Evolutionary conservation across 2,797 vertebrate genomes (phyloP), one percentile per base, ranked within the genome.

Genomic region (Tapera naevia): DNA sequence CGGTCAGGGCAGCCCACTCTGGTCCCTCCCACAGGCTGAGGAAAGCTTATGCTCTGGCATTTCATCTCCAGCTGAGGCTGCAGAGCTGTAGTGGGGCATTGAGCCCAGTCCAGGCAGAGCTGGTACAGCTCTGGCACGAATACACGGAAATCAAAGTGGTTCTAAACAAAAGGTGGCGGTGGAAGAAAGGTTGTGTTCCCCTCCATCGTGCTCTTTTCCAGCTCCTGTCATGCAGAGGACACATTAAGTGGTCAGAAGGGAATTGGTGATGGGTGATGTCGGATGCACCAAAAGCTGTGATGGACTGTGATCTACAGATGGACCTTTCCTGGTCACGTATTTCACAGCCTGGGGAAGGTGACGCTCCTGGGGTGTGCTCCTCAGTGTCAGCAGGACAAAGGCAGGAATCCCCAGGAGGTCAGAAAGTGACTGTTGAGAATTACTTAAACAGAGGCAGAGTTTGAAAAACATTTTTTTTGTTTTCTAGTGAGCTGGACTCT

Each of bases 71-170:
- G 53, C n/a, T 50, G 75, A 65, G 23, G 48, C 8, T 62, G 50
- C 3, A 2, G 69, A 65, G 53, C 41, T 79, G 79, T 16, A 62
- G 32, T 11, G 14, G 0, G 0, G 4, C 0, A 2, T 69, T 60
- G 60, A 37, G 17, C 35, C 17, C 18, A 23, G 66, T 37, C 7
- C 16, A 65, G 57, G 8, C 12, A 41, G 70, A 48, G 50, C 32
- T 11, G 6, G 7, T 2, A 0, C 45, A 78, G 57, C 48, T 56
- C 45, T 53, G 24, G 22, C 2, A 2, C 14, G 24, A 60, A 6
- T 41, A 8, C 11, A 35, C 17, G 46, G 27, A 11, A 13, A 7
- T 8, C 11, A 67, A 41, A 80, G 39, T 39, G 74, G 9, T 25
- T 41, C 35, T 33, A 48, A 48, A 51, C 35, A 30, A 22, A 25